phyloP scores from a whole-genome alignment of 1,140 invertebrate genomes.

The Phenacoccus solenopsis region DNA sequence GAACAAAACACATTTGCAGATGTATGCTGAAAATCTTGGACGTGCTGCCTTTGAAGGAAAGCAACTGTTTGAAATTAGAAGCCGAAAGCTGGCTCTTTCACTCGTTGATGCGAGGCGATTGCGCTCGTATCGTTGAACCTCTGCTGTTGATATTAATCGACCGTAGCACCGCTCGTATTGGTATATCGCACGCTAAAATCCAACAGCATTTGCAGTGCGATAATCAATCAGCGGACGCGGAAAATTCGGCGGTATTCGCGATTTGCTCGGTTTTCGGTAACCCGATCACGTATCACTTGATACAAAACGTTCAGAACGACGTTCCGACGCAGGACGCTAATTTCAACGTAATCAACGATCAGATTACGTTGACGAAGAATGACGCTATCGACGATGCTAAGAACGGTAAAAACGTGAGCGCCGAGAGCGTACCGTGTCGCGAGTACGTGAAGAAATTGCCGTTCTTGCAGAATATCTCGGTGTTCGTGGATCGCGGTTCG shows the following conservation, averaged over 20 bases:
- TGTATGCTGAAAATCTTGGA: constrained; percentile 65
- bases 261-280: not conserved
- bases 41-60: constrained; percentile 52
- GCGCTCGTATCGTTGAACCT: constrained; percentile 64
- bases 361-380: constrained; percentile 24
- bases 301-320: not conserved
- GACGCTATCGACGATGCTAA: constrained; percentile 29
- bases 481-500: constrained; percentile 43
- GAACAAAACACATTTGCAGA: constrained; percentile 36
- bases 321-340: not conserved
- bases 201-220: not conserved
- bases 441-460: constrained; percentile 36
- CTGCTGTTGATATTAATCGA: constrained; percentile 64
- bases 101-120: constrained; percentile 59
- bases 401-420: not conserved
- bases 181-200: constrained; percentile 70
- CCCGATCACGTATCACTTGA: not conserved
- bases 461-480: constrained; percentile 36
- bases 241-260: not conserved
- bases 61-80: constrained; percentile 52
- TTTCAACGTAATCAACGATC: constrained; percentile 6
- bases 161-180: constrained; percentile 68
- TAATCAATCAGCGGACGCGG: not conserved
- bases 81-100: constrained; percentile 61
- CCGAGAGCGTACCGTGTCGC: not conserved